Percentiles rank a stretch among this genome's conserved stretches.
Conservation (phyloP, 2,888 invertebrate genomes). For the Caenorhabditis sinica region DNA sequence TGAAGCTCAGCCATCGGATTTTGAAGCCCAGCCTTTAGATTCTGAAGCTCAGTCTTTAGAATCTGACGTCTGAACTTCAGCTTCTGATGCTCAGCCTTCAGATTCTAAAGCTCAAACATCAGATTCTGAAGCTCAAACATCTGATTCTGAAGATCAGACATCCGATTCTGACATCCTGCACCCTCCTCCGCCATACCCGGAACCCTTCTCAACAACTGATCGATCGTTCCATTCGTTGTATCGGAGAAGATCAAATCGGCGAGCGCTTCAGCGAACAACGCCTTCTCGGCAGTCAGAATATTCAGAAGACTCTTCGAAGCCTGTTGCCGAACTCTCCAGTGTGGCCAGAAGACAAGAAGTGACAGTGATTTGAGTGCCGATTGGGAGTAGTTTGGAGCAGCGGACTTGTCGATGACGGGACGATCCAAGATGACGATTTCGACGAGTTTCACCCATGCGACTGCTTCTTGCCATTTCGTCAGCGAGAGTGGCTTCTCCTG, state of each 20-base stretch:
- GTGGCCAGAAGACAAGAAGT: constrained; percentile 71
- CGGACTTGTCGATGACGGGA: constrained; percentile 42
- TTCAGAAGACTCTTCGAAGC: constrained; percentile 58
- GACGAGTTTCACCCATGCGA: constrained; percentile 67
- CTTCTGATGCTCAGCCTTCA: no score
- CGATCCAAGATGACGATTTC: constrained; percentile 58
- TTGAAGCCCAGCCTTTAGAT: no score
- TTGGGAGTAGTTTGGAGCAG: constrained; percentile 37
- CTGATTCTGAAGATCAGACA: no score
- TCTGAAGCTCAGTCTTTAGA: no score
- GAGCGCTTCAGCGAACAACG: constrained; percentile 65
- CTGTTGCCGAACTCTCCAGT: constrained; percentile 68
- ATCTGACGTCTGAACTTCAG: no score
- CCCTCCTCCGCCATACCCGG: constrained; percentile 25
- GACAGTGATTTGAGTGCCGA: constrained; percentile 52
- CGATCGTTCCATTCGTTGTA: constrained; percentile 65
- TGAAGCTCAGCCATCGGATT: no score
- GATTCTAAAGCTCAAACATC: no score
- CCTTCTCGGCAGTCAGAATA: constrained; percentile 55
- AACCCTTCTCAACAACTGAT: constrained; percentile 44
- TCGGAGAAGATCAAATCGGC: constrained; percentile 69
- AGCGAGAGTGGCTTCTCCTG: constrained; percentile 66
- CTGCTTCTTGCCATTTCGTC: constrained; percentile 65
- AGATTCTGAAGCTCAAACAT: no score
- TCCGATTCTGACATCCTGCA: no score